Conservation (phyloP, 1,140 invertebrate genomes). For the Cydia pomonella region DNA sequence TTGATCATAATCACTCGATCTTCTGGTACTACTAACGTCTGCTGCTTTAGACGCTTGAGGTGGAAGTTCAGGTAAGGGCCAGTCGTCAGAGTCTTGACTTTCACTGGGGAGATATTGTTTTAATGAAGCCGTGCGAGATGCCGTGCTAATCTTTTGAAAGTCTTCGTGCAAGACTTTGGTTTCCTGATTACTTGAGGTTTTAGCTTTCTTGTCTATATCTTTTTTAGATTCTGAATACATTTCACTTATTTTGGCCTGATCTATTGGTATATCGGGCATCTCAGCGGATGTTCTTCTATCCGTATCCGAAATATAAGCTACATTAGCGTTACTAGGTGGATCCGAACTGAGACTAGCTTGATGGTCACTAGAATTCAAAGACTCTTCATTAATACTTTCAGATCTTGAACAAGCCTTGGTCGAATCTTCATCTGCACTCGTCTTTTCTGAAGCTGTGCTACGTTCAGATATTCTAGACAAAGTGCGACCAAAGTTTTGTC, state of each 20-base stretch:
- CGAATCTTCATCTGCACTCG: conserved; percentile 90
- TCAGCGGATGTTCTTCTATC: conserved; percentile 90
- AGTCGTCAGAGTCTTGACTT: conserved; percentile 86
- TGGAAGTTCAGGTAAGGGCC: conserved; percentile 85
- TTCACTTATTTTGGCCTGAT: conserved; percentile 82
- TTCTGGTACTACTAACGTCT: conserved; percentile 61
- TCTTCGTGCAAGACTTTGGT: conserved; percentile 52
- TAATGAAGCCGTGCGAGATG: conserved; percentile 46
- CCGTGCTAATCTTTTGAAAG: conserved; percentile 38
- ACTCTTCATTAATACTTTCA: conserved; percentile 91
- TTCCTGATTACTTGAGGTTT: conserved; percentile 49
- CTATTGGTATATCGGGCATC: conserved; percentile 90
- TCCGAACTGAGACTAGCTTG: conserved; percentile 92
- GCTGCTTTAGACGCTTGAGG: conserved; percentile 51
- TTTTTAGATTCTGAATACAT: conserved; percentile 78
- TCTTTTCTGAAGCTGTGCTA: conserved; percentile 90
- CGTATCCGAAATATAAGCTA: conserved; percentile 87
- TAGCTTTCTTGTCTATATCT: conserved; percentile 61
- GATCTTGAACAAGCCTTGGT: conserved; percentile 90
- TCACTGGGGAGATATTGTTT: conserved; percentile 77
- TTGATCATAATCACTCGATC: conserved; percentile 84
- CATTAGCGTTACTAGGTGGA: conserved; percentile 86
- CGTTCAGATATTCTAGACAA: conserved; percentile 92
- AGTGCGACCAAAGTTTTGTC: conserved; percentile 87
- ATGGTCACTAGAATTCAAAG: conserved; percentile 89